Conservation (phyloP, 1,140 invertebrate genomes). For the Drosophila truncata region DNA sequence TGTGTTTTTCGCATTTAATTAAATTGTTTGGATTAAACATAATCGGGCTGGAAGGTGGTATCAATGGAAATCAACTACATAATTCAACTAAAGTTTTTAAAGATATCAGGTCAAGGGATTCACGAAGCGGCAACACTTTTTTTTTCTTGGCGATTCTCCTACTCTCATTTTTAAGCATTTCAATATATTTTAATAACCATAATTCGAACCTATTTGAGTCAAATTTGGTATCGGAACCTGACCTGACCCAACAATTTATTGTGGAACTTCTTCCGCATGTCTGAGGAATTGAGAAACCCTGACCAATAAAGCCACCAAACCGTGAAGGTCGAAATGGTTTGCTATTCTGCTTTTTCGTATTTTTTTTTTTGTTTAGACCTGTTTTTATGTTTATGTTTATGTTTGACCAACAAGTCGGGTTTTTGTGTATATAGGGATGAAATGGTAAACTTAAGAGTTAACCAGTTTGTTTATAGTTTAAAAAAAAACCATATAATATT, state of each 20-base stretch:
- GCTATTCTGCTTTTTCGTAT: not conserved
- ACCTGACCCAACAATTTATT: constrained; percentile 28
- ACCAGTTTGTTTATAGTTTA: constrained; percentile 1
- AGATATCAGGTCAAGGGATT: constrained; percentile 1
- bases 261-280: constrained; percentile 48
- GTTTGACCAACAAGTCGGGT: not conserved
- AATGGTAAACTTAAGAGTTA: not conserved
- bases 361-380: constrained; percentile 7
- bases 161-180: too few relatives aligned
- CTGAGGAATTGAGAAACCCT: constrained; percentile 7
- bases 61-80: constrained; percentile 61
- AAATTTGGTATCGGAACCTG: not conserved
- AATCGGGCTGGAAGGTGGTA: constrained; percentile 36
- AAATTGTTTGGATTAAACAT: constrained; percentile 4
- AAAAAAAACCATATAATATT: not conserved
- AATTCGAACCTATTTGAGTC: not conserved
- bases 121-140: constrained; percentile 23
- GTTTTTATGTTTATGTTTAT: constrained; percentile 20
- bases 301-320: constrained; percentile 13
- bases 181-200: too few relatives aligned
- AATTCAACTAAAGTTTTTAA: constrained; percentile 13
- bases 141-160: not conserved
- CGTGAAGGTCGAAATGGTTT: constrained; percentile 3
- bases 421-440: not conserved
- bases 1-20: constrained; percentile 37